Evolutionary conservation across 2,797 vertebrate genomes (phyloP), one percentile per base, ranked within the genome.

Genomic region (Menidia menidia): DNA sequence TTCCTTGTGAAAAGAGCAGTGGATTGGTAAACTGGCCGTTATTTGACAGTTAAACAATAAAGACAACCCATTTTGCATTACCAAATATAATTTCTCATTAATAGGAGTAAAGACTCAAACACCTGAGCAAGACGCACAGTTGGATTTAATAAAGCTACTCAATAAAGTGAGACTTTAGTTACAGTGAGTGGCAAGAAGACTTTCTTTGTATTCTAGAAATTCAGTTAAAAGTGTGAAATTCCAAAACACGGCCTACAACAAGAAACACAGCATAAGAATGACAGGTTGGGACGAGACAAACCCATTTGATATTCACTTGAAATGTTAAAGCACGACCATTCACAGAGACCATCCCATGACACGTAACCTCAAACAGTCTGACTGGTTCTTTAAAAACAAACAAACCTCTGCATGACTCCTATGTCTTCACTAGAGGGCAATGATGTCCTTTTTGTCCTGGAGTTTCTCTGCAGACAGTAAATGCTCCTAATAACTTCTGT

Each of bases 341-440:
- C 2, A 15, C 4, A 45, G 0, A 16, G n/a, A n/a, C n/a, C 45
- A 6, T 12, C n/a, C 9, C 45, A 39, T 39, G 6, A 5, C 35
- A 7, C 10, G 35, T 39, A 2, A 47, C 45, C 25, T 64, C 63
- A 73, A 16, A 50, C 25, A 25, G 11, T 53, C 19, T 16, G 44
- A 45, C 14, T 48, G 65, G 44, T 73, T 82, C 72, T 56, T 55
- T 25, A 25, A 25, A 25, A 25, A 25, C 25, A 25, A 25, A 25
- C 30, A 56, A 84, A 31, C 41, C 64, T 54, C 53, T 47, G 12
- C 53, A 2, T 25, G 25, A 25, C 25, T 25, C 1, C 25, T 25
- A 25, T 25, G 25, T 18, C 4, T 8, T 58, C 81, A 78, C 13
- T 73, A 80, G 78, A 68, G 81, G 80, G 76, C 61, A 33, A 32